Conservation (phyloP, 2,797 vertebrate species). For the Lophotriccus pileatus region DNA sequence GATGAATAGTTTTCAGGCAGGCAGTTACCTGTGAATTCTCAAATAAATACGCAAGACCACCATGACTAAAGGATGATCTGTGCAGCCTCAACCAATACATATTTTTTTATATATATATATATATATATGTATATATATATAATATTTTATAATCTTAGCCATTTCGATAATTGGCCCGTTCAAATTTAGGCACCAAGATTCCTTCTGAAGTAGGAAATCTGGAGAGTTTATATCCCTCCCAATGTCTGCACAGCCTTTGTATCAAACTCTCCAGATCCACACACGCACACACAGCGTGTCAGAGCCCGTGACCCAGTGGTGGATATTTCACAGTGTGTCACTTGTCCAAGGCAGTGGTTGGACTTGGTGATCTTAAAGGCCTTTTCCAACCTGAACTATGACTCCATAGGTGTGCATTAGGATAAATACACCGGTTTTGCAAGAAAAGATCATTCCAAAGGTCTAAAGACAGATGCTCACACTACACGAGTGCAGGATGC, state of each 20-base stretch:
- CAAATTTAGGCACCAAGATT: neutral
- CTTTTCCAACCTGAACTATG: neutral
- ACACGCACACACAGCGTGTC: neutral
- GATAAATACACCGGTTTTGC: neutral
- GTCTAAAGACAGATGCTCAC: neutral
- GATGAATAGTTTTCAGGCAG: neutral
- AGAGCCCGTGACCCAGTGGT: neutral
- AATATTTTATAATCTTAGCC: neutral
- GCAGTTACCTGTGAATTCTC: neutral
- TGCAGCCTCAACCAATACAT: neutral
- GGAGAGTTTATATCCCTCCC: neutral
- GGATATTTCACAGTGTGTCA: neutral
- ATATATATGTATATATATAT: accelerated
- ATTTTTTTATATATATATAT: accelerated
- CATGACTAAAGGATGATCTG: neutral
- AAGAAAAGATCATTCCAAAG: neutral
- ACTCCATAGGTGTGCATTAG: neutral
- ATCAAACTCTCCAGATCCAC: neutral
- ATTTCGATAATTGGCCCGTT: neutral
- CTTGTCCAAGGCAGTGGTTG: neutral
- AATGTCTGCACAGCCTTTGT: neutral
- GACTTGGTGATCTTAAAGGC: neutral
- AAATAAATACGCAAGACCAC: neutral
- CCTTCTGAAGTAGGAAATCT: neutral
- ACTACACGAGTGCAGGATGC: neutral